Base-by-base conservation (phyloP, 2,888 invertebrate species). In the Drosophila koepferae region DNA sequence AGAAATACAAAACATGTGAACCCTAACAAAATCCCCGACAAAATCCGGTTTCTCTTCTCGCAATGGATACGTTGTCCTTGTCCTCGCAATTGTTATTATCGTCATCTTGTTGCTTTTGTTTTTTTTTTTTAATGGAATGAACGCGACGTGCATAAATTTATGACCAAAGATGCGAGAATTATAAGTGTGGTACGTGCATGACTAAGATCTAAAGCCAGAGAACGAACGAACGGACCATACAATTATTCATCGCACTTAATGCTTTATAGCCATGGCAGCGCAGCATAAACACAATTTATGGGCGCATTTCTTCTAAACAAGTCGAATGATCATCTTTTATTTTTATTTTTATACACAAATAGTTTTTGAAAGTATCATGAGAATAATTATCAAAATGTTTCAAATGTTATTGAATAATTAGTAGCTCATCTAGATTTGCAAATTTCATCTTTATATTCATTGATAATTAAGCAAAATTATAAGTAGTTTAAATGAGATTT, bases 141-240 rank as follows among this genome's bases (percentile, higher is more conserved):
- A 86, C 90, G 83, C 72, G 85, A 77, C 81, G 70, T 75, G 85
- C 89, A 90, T 86, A 80, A 86, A 88, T 82, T 61, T 61, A 90
- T 89, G 74, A 61, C 38, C 79, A 49, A 44, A 72, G 78, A 72
- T 72, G 75, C 46, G 46, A 78, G 80, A 84, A 81, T 87, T 74
- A 70, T 81, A 44, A 28, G 28, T 28, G 28, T 46, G 31, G 31
- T 63, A 51, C 72, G 81, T 43, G 66, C 63, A 74, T 89, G 89
- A 77, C 67, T 84, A 74, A 76, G 69, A 77, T 56, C 76, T 34
- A 23, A 31, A 46, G 16, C 56, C n/a, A 8, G 23, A 48, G 38
- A 18, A 20, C 62, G 53, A 53, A n/a, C 41, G 8, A 41, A 4
- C 49, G n/a, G 49, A 34, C 34, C 44, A n/a, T n/a, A n/a, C 16